Base-by-base conservation (phyloP, 2,888 invertebrate species). In the Athripsodes cinereus region DNA sequence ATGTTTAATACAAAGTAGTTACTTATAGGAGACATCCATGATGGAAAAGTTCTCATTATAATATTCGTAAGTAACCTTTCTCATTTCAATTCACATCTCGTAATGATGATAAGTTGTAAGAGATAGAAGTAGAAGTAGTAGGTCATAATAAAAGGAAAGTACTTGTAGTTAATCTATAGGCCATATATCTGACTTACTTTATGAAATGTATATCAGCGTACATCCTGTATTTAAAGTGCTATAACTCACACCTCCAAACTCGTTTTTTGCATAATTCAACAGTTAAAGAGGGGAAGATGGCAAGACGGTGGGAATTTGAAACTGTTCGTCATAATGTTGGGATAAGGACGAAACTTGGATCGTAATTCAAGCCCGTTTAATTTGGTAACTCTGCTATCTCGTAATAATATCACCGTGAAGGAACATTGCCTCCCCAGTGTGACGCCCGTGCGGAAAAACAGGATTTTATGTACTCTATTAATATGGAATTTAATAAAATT, bases 181-280 rank as follows among this genome's bases (percentile, higher is more conserved):
- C n/a, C 26, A 6, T 6, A 26, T 26, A 26, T 26, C 10, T 26
- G 26, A 26, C 26, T 26, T 26, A 26, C 26, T 26, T 26, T 10
- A 26, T 26, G 26, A 26, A 26, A 26, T 26, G 26, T 26, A 16
- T 40, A 40, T 40, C 40, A 8, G 40, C 40, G 40, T 16, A 40
- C 13, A 40, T 40, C 40, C 40, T 40, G 40, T 40, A 40, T 40
- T 40, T 40, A 40, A 40, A 16, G 8, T 40, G 40, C 40, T 13
- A 40, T 40, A 40, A 40, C 40, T 40, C 40, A 40, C 40, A 40
- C 40, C 40, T n/a, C n/a, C n/a, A 40, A 3, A 26, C n/a, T 40
- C 40, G 40, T 60, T 59, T 62, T 59, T 62, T 60, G 62, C 62
- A 62, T 62, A 58, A 62, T 62, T 62, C 62, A 62, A 60, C 57